Evolutionary conservation across 2,113 vertebrate species (phyloP), one percentile per base, ranked within the genome.

Genomic region (Mirza zaza): DNA sequence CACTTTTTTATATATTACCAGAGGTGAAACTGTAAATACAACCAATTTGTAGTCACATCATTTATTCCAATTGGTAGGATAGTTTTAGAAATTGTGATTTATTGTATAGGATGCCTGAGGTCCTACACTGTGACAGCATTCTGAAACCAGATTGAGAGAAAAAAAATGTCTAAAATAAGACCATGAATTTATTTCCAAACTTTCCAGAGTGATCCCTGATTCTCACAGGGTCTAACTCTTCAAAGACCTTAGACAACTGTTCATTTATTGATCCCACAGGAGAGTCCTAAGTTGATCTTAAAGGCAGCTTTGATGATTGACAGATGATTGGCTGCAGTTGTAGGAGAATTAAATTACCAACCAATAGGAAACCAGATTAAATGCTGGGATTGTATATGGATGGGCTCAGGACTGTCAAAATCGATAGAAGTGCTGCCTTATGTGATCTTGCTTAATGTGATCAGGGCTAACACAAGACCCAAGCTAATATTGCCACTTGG

Each of bases 261-360:
- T 87, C 63, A 75, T 15, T 57, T 80, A 42, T 2, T 73, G 18
- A 61, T 88, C 32, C 68, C 61, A 82, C 27, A 55, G 0, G 11
- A 82, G 29, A 68, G 55, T 36, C 27, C 34, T 83, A 39, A 76
- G 27, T 73, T 93, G 45, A 75, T 94, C 88, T 95, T 76, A 81
- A 93, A 88, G n/a, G 79, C 55, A 52, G 34, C 55, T 91, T 83
- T 95, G 50, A 93, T 81, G 45, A 67, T 57, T 87, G 80, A 84
- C 57, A 92, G 57, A 25, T 61, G 63, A 84, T 67, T 76, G 75
- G 39, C 75, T 71, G 3, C 21, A 71, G 36, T 48, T 90, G 39
- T 80, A 92, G 57, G 17, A 89, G 45, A 90, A 92, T 90, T 90
- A 92, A 96, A 87, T 96, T 85, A 48, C n/a, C 55, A 90, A 6